Conservation (phyloP, 2,888 invertebrate species). For the Calliopum simillimum region DNA sequence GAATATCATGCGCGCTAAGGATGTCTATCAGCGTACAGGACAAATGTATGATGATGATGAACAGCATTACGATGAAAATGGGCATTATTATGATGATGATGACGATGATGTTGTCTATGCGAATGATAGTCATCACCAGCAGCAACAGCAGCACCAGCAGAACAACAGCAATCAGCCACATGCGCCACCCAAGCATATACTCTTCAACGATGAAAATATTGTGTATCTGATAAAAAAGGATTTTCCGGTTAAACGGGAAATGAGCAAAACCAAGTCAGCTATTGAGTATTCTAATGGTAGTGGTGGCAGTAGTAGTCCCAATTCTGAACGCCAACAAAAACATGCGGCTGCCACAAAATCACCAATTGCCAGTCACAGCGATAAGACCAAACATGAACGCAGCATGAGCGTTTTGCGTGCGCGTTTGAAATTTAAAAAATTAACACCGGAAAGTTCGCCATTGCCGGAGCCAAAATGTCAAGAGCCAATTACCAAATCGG, state of each 20-base stretch:
- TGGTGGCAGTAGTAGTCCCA: not conserved
- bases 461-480: too few species aligned
- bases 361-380: not conserved
- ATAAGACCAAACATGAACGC: conserved; percentile 40
- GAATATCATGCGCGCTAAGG: conserved; percentile 51
- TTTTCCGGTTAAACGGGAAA: conserved; percentile 56
- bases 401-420: conserved; percentile 52
- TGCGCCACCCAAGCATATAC: conserved; percentile 58
- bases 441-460: conserved; percentile 40
- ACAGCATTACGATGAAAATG: not conserved
- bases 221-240: conserved; percentile 67
- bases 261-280: conserved; percentile 42
- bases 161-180: conserved; percentile 25
- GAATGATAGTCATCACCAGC: conserved; percentile 42
- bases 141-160: conserved; percentile 41
- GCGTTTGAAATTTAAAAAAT: conserved; percentile 58
- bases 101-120: conserved; percentile 39
- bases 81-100: not conserved
- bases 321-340: not conserved
- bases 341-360: not conserved
- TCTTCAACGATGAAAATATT: conserved; percentile 66
- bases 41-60: conserved; percentile 28
- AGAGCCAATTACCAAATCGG: conserved; percentile 27
- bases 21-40: conserved; percentile 43
- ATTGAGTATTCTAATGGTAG: conserved; percentile 19